These are phyloP conservation scores for Dryobota labecula DNA, from an alignment of 2,888 invertebrate species.

Conservation along the genomic window DNA sequence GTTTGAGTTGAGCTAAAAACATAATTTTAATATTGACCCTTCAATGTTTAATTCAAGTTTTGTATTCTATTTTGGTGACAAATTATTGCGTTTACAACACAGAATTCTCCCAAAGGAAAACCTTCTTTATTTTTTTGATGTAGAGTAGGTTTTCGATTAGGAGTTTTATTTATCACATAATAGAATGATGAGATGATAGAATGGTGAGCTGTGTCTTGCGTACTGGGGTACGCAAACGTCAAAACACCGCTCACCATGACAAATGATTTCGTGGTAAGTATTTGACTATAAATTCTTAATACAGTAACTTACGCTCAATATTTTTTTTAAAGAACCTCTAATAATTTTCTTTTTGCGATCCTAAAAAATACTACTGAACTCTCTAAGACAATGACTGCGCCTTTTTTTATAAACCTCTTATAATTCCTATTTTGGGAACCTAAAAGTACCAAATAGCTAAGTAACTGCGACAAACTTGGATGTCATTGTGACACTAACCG, in stretches of 20 bases:
- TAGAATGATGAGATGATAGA: slow-evolving; percentile 36
- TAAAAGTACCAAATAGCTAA: no score
- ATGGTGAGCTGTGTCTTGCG: no score
- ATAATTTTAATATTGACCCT: slow-evolving; percentile 53
- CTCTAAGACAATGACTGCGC: no score
- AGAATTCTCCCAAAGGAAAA: not conserved
- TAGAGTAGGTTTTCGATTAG: slow-evolving; percentile 18
- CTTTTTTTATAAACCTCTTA: no score
- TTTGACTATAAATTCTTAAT: no score
- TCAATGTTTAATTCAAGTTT: slow-evolving; percentile 51
- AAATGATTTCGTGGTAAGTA: slow-evolving; percentile 6
- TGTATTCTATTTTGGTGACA: slow-evolving; percentile 55
- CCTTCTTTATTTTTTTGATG: rapidly evolving
- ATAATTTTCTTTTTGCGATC: no score
- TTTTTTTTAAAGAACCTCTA: no score
- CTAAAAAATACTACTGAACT: no score
- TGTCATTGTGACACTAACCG: no score
- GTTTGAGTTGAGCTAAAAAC: slow-evolving; percentile 27
- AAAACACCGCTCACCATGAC: slow-evolving; percentile 23
- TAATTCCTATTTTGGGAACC: no score
- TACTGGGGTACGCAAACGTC: no score
- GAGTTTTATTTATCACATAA: slow-evolving; percentile 13
- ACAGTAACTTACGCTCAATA: not conserved
- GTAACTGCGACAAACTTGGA: no score
- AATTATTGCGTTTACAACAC: slow-evolving; percentile 45